Evolutionary conservation across 2,888 invertebrate species (phyloP).

Genomic region (Catocala fraxini): DNA sequence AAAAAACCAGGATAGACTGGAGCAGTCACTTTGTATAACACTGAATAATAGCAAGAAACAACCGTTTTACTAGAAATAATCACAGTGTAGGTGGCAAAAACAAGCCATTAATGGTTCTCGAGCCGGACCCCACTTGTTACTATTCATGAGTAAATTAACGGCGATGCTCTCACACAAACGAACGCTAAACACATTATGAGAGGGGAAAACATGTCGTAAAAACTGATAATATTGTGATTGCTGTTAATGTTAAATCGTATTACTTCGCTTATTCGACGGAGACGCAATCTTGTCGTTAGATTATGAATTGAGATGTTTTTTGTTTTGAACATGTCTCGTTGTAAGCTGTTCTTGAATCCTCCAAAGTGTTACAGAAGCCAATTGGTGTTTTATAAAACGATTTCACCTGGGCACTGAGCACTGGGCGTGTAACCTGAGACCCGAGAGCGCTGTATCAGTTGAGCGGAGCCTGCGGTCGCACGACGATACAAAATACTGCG

Average conservation of each 20-base stretch:
- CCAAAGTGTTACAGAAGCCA: slow-evolving; percentile 59
- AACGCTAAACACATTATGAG: slow-evolving; percentile 55
- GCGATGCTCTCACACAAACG: slow-evolving; percentile 60
- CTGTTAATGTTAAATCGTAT: slow-evolving; percentile 37
- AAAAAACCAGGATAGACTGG: slow-evolving; percentile 69
- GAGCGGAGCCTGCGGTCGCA: slow-evolving; percentile 72
- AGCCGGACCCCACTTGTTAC: slow-evolving; percentile 70
- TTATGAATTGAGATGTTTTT: neutral
- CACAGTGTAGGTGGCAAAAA: slow-evolving; percentile 80
- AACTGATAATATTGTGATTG: slow-evolving; percentile 53
- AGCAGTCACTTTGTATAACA: slow-evolving; percentile 78
- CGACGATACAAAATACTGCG: slow-evolving; percentile 69
- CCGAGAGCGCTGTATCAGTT: slow-evolving; percentile 60
- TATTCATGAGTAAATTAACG: slow-evolving; percentile 82
- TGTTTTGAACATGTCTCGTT: neutral
- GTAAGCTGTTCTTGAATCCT: slow-evolving; percentile 35
- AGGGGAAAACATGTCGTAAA: slow-evolving; percentile 49
- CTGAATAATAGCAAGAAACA: slow-evolving; percentile 78
- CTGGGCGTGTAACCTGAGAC: slow-evolving; percentile 52
- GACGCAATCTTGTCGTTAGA: slow-evolving; percentile 5
- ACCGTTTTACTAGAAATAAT: slow-evolving; percentile 83
- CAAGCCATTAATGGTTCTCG: slow-evolving; percentile 72
- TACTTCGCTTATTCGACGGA: slow-evolving; percentile 21
- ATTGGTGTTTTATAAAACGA: slow-evolving; percentile 66
- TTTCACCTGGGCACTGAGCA: slow-evolving; percentile 59